Percentiles rank a stretch among this genome's conserved stretches.
phyloP scores from a whole-genome alignment of 2,797 vertebrate species.

The Xerus rutilus region DNA sequence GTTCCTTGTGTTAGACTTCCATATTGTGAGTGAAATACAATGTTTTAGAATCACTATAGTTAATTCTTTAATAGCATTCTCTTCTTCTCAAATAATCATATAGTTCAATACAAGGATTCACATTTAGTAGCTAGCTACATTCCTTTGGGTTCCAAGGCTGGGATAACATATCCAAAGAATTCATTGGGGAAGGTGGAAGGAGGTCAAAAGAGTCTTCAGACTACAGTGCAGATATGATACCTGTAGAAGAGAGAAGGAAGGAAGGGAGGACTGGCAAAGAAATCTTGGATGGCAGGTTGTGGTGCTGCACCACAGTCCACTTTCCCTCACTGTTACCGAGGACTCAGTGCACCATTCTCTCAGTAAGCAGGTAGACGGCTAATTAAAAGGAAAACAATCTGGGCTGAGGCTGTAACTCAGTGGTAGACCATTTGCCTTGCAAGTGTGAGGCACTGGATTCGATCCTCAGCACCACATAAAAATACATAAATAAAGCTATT shows the following conservation, averaged over 20 bases:
- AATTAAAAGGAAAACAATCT: not conserved
- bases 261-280: not conserved
- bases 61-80: not conserved
- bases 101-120: not conserved
- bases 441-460: too few relatives aligned
- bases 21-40: not conserved
- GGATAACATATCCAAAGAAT: not conserved
- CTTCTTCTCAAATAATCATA: not conserved
- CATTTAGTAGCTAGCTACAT: not conserved
- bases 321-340: not conserved
- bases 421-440: too few relatives aligned
- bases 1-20: not conserved
- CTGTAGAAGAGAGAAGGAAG: not conserved
- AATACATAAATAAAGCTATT: too few relatives aligned
- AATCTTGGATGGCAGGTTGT: not conserved
- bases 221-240: not conserved
- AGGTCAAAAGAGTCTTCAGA: not conserved
- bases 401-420: too few relatives aligned
- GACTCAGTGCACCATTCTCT: not conserved
- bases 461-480: too few relatives aligned
- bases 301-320: not conserved
- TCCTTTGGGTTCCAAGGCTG: not conserved
- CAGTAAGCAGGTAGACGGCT: not conserved
- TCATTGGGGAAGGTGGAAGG: not conserved
- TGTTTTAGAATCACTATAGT: slow-evolving; percentile 15